phyloP scores from a whole-genome alignment of 2,797 vertebrate genomes.

The Pogoniulus pusillus region DNA sequence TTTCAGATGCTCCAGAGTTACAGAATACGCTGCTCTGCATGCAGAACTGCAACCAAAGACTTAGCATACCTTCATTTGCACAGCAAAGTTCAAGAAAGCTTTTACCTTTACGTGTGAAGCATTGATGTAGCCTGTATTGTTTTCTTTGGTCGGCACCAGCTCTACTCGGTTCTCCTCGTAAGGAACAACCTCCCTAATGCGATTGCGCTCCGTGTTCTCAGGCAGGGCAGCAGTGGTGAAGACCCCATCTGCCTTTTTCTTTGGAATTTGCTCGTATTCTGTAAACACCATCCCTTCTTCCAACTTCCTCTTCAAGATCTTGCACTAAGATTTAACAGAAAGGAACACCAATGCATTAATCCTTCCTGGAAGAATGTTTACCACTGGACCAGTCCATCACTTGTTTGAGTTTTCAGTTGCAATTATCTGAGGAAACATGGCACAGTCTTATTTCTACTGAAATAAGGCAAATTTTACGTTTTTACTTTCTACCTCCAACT shows the following conservation, averaged over 20 bases:
- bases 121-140: slow-evolving; percentile 95
- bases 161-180: slow-evolving; percentile 96
- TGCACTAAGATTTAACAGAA: slow-evolving; percentile 82
- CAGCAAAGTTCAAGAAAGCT: neutral
- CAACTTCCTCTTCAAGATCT: slow-evolving; percentile 88
- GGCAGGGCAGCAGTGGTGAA: slow-evolving; percentile 87
- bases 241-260: slow-evolving; percentile 85
- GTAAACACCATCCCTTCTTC: slow-evolving; percentile 94
- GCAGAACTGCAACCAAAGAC: neutral
- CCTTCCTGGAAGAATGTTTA: neutral
- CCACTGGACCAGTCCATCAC: neutral
- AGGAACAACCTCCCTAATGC: slow-evolving; percentile 90
- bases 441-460: neutral
- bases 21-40: neutral
- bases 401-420: neutral
- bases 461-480: neutral
- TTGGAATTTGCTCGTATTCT: slow-evolving; percentile 94
- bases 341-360: neutral
- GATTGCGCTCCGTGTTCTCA: slow-evolving; percentile 92
- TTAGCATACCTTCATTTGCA: neutral
- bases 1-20: neutral
- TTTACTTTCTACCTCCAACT: neutral
- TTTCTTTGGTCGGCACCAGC: slow-evolving; percentile 96
- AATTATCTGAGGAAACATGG: neutral
- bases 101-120: slow-evolving; percentile 95